Evolutionary conservation across 2,113 vertebrate species (phyloP).

Genomic region (Elaphurus davidianus): DNA sequence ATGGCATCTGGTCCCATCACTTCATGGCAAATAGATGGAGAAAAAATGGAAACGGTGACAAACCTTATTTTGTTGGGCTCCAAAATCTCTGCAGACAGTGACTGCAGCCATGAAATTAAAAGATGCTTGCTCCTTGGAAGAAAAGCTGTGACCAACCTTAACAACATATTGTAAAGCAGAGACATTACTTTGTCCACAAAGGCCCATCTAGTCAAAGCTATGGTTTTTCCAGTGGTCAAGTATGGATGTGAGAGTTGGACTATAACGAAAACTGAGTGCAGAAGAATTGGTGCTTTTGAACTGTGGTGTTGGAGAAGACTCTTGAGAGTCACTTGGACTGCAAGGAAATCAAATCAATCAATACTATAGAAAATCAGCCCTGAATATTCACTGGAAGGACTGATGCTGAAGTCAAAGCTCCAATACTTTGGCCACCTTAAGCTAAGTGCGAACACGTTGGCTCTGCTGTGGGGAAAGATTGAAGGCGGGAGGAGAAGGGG

Average conservation of each 20-base stretch:
- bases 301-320: neutral
- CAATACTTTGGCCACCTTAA: neutral
- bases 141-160: too few species aligned
- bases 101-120: neutral
- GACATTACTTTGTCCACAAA: neutral
- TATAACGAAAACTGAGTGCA: fast-evolving
- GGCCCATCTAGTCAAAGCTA: neutral
- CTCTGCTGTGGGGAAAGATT: fast-evolving
- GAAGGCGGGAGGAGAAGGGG: neutral
- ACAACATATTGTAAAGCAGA: neutral
- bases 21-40: too few species aligned
- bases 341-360: fast-evolving
- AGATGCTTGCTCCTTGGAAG: neutral
- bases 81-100: too few species aligned
- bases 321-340: neutral
- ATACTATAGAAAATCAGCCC: fast-evolving
- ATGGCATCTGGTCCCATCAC: too few species aligned
- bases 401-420: neutral
- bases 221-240: neutral
- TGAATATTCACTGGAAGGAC: fast-evolving
- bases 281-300: neutral
- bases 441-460: neutral
- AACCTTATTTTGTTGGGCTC: too few species aligned
- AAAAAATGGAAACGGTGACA: too few species aligned
- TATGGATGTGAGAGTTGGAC: neutral